A percentile compares a stretch with the other conserved stretches of the same genome.
Conservation (phyloP, 1,140 invertebrate species). For the Varroa destructor region DNA sequence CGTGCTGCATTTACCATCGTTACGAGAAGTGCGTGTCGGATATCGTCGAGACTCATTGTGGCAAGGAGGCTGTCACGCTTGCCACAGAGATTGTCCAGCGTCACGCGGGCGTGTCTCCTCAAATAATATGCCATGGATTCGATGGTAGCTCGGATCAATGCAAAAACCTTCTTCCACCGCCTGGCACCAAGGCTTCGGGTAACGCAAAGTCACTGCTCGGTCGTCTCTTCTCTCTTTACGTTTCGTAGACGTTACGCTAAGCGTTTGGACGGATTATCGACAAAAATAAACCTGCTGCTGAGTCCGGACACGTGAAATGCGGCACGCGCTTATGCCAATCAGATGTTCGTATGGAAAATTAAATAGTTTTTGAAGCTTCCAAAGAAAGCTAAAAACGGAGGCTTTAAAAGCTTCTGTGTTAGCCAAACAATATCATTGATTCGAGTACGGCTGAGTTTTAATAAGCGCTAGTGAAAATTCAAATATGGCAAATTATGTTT, state of each 20-base stretch:
- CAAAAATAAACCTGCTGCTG: too few species aligned
- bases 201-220: slow-evolving; percentile 1
- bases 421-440: too few species aligned
- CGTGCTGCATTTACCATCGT: slow-evolving; percentile 31
- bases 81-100: neutral
- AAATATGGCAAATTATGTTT: too few species aligned
- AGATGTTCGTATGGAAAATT: too few species aligned
- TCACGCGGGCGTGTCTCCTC: neutral
- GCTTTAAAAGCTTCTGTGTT: too few species aligned
- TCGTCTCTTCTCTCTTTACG: slow-evolving; percentile 11
- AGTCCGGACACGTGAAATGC: too few species aligned
- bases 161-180: neutral
- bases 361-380: too few species aligned
- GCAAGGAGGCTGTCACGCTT: slow-evolving; percentile 2
- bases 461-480: too few species aligned
- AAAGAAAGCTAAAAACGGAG: too few species aligned
- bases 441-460: too few species aligned
- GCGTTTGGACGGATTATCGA: too few species aligned
- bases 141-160: neutral
- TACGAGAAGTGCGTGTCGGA: slow-evolving; percentile 31
- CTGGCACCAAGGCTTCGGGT: slow-evolving; percentile 14
- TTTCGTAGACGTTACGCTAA: slow-evolving; percentile 1
- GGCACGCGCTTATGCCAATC: too few species aligned
- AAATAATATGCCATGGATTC: slow-evolving; percentile 4
- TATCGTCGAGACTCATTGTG: slow-evolving; percentile 6